Conservation (phyloP, 2,113 vertebrate genomes). For the Dryoscopus gambensis region DNA sequence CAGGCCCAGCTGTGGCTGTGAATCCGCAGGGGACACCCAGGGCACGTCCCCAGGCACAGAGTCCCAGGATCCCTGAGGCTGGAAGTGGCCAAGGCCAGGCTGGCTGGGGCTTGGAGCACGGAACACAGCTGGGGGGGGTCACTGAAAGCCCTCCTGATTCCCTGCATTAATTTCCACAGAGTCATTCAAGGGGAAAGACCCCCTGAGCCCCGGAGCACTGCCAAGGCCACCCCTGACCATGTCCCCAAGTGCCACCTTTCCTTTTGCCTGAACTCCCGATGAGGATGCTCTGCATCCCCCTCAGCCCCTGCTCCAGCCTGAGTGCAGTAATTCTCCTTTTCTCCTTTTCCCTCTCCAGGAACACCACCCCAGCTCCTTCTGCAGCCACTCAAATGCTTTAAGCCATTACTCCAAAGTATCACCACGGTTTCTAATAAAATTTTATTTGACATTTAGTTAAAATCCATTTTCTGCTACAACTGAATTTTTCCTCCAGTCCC, state of each 20-base stretch:
- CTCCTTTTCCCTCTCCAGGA: neutral
- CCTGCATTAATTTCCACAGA: accelerated
- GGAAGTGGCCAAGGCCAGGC: neutral
- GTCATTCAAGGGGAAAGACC: neutral
- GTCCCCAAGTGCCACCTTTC: neutral
- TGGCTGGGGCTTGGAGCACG: neutral
- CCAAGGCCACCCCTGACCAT: neutral
- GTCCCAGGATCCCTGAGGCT: accelerated
- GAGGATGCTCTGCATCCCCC: neutral
- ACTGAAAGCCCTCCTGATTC: neutral
- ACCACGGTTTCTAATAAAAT: slow-evolving; percentile 41
- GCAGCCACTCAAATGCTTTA: neutral
- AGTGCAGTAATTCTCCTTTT: neutral
- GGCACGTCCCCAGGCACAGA: neutral
- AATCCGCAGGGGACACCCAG: neutral
- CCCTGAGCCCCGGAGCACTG: neutral
- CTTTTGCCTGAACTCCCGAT: neutral
- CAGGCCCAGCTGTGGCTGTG: neutral
- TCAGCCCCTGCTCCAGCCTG: neutral
- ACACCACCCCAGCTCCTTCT: neutral
- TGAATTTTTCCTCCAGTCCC: slow-evolving; percentile 8
- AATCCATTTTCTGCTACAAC: slow-evolving; percentile 53
- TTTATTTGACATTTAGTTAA: slow-evolving; percentile 69
- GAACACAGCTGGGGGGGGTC: neutral
- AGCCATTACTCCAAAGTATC: slow-evolving; percentile 4